Evolutionary conservation across 2,797 vertebrate genomes (phyloP).

Genomic region (Pangasius mekongensis): DNA sequence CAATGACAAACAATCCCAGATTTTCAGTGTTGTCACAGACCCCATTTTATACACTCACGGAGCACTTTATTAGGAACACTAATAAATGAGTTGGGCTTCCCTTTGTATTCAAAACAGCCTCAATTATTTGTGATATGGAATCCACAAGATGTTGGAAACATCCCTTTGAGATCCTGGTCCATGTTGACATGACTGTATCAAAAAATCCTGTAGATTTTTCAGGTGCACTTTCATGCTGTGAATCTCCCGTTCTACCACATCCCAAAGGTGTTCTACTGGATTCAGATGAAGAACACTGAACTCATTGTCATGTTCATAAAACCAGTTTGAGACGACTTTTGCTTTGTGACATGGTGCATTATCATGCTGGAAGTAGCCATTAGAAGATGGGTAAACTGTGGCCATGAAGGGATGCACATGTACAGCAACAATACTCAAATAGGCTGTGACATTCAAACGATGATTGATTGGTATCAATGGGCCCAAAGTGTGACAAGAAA

Average conservation of each 20-base stretch:
- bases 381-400: too few species aligned
- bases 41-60: not conserved
- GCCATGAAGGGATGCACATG: too few species aligned
- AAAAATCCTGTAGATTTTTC: not conserved
- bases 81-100: not conserved
- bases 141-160: not conserved
- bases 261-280: not conserved
- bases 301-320: not conserved
- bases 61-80: not conserved
- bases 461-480: too few species aligned
- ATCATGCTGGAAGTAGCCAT: too few species aligned
- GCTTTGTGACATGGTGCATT: not conserved
- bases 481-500: too few species aligned
- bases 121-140: not conserved
- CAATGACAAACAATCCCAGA: not conserved
- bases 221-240: too few species aligned
- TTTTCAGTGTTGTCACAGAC: not conserved
- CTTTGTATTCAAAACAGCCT: not conserved
- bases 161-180: not conserved
- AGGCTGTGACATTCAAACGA: too few species aligned
- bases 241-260: not conserved
- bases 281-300: not conserved
- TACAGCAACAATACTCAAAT: too few species aligned
- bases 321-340: not conserved
- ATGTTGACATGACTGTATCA: not conserved